A percentile compares a stretch with the other conserved stretches of the same genome.
These are phyloP conservation scores for Eutolmus rufibarbis DNA, from an alignment of 2,888 invertebrate genomes.

Conservation along the genomic window DNA sequence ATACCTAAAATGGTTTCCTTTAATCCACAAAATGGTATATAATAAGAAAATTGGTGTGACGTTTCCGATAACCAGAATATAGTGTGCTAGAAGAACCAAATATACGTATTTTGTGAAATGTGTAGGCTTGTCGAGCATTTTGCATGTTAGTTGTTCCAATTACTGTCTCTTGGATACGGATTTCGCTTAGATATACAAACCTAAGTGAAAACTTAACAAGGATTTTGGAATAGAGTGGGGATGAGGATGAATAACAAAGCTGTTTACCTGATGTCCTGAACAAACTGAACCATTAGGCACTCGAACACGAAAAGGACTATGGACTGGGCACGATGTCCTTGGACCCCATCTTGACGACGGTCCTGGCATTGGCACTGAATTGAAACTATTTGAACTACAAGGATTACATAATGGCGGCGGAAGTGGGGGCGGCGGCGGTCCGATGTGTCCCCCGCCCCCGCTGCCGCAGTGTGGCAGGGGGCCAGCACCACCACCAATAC, in stretches of 20 bases:
- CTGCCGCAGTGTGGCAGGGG: neutral
- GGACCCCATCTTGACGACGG: slow-evolving; percentile 63
- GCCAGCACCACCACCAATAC: slow-evolving; percentile 53
- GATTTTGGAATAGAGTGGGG: neutral
- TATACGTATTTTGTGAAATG: neutral
- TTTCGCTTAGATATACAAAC: neutral
- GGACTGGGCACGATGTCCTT: slow-evolving; percentile 63
- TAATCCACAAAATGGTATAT: too few relatives aligned
- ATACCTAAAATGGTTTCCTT: too few relatives aligned
- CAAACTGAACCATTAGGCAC: slow-evolving; percentile 64
- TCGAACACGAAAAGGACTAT: slow-evolving; percentile 63
- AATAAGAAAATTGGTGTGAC: too few relatives aligned
- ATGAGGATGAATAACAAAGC: neutral
- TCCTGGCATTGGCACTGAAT: slow-evolving; percentile 61
- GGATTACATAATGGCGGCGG: slow-evolving; percentile 63
- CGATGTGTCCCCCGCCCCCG: slow-evolving; percentile 51
- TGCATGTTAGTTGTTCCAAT: neutral
- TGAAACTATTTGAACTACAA: slow-evolving; percentile 62
- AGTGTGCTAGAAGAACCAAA: neutral
- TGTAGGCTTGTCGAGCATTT: neutral
- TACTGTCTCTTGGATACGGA: neutral
- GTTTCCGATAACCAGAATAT: too few relatives aligned
- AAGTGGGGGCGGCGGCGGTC: slow-evolving; percentile 58
- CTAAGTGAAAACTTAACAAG: neutral
- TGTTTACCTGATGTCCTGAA: slow-evolving; percentile 63